phyloP scores from a whole-genome alignment of 2,113 vertebrate species.

The Cephalopholis sonnerati region DNA sequence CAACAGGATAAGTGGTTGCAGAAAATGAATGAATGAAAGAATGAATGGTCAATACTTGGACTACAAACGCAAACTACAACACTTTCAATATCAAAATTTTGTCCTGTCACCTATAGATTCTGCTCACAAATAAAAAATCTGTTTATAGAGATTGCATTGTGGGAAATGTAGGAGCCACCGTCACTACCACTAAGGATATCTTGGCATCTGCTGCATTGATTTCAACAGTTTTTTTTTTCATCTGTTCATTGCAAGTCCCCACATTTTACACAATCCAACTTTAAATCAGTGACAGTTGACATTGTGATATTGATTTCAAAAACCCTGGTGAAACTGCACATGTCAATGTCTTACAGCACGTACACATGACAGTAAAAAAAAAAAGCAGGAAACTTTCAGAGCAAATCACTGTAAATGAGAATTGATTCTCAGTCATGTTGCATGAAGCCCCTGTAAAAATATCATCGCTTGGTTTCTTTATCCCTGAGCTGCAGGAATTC shows the following conservation, averaged over 20 bases:
- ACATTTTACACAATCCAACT: not conserved
- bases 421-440: conserved; percentile 33
- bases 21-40: too few species aligned
- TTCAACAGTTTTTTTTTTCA: too few species aligned
- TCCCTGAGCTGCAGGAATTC: conserved; percentile 25
- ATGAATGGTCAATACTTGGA: too few species aligned
- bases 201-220: too few species aligned
- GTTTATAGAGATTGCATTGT: not conserved
- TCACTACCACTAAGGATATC: not conserved
- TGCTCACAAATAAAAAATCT: too few species aligned
- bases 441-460: conserved; percentile 3
- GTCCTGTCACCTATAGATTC: too few species aligned
- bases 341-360: not conserved
- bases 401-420: not conserved
- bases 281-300: not conserved
- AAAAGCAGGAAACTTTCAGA: not conserved
- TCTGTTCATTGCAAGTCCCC: not conserved
- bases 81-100: too few species aligned
- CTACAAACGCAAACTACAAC: too few species aligned
- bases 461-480: conserved; percentile 27
- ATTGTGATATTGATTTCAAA: not conserved
- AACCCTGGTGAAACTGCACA: not conserved
- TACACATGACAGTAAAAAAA: not conserved
- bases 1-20: too few species aligned
- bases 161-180: not conserved